These are phyloP conservation scores for Drosophila lacteicornis DNA, from an alignment of 1,140 invertebrate species.

Conservation along the genomic window DNA sequence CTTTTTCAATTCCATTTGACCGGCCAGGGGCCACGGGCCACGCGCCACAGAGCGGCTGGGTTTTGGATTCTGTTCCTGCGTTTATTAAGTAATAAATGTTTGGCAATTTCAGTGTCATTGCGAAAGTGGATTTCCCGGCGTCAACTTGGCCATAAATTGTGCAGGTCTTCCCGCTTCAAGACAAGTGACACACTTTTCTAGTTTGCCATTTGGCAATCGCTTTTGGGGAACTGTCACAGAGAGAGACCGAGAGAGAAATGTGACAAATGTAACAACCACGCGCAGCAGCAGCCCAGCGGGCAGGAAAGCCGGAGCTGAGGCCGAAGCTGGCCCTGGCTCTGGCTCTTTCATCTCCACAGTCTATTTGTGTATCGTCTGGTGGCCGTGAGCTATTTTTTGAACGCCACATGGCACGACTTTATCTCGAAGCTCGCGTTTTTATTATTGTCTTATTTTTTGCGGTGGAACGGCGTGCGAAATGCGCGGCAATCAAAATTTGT, in stretches of 20 bases:
- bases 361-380: constrained; percentile 46
- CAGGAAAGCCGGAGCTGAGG: constrained; percentile 13
- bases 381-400: constrained; percentile 42
- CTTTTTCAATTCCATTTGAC: constrained; percentile 62
- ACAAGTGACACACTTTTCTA: constrained; percentile 66
- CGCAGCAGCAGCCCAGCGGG: constrained; percentile 45
- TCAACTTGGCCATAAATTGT: constrained; percentile 56
- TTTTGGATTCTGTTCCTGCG: constrained; percentile 25
- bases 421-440: constrained; percentile 46
- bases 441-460: constrained; percentile 45
- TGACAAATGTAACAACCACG: constrained; percentile 61
- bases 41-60: not conserved
- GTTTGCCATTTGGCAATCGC: constrained; percentile 58
- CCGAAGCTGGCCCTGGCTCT: constrained; percentile 6
- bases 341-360: constrained; percentile 22
- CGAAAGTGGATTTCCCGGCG: constrained; percentile 39
- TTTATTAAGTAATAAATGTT: constrained; percentile 80
- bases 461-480: constrained; percentile 55
- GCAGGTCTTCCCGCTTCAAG: constrained; percentile 30
- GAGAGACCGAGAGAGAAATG: constrained; percentile 9
- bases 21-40: not conserved
- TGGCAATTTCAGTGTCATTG: constrained; percentile 61
- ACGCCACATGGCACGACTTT: constrained; percentile 39
- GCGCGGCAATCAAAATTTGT: constrained; percentile 54
- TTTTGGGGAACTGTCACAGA: constrained; percentile 54